Percentiles rank a stretch among this genome's conserved stretches.
Conservation (phyloP, 2,888 invertebrate genomes). For the Leucoptera coffeella region DNA sequence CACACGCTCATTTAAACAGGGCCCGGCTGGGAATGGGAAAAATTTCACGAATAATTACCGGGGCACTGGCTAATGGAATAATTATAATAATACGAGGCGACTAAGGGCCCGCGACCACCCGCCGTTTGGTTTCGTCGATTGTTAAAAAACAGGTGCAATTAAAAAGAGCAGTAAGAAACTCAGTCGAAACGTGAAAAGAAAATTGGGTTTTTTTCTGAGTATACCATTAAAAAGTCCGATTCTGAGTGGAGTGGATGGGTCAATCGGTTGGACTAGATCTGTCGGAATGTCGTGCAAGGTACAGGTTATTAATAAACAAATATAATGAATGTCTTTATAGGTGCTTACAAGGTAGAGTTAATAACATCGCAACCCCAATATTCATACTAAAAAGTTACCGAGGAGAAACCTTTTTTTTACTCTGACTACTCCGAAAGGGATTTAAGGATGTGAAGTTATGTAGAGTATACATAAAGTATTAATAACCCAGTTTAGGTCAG, state of each 20-base stretch:
- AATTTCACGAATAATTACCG: conserved; percentile 25
- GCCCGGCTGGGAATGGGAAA: conserved; percentile 5
- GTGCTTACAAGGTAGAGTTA: no score
- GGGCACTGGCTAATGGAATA: conserved; percentile 43
- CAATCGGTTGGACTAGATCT: no score
- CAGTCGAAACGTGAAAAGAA: conserved; percentile 21
- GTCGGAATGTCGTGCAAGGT: no score
- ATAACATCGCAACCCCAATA: no score
- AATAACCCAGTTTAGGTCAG: no score
- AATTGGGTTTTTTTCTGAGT: conserved; percentile 6
- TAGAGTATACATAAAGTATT: no score
- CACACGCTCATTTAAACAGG: conserved; percentile 5
- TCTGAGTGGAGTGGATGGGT: no score
- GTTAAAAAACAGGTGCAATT: conserved; percentile 44
- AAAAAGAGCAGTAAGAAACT: conserved; percentile 34
- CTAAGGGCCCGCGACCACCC: conserved; percentile 44
- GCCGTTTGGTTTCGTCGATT: conserved; percentile 34
- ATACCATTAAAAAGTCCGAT: background rate
- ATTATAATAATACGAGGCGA: conserved; percentile 40
- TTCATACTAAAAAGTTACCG: no score
- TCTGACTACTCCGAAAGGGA: no score
- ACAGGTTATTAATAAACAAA: no score
- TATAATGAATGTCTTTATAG: no score
- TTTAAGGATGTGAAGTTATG: no score
- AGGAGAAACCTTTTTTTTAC: background rate